Evolutionary conservation across 2,888 invertebrate species (phyloP).

Genomic region (Brachynemurus nebulosus): DNA sequence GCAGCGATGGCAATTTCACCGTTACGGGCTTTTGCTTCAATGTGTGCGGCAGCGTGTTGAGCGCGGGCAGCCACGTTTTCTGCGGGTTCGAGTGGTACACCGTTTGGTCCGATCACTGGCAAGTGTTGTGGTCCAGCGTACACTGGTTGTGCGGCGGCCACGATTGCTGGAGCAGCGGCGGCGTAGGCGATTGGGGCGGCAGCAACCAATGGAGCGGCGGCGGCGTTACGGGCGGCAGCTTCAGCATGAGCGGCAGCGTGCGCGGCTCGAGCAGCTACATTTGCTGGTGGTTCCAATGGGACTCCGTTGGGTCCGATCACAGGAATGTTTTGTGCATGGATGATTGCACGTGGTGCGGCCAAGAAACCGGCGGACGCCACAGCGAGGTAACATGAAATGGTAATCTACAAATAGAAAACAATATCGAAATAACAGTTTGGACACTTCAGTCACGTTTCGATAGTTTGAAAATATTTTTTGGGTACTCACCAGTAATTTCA

Average conservation of each 20-base stretch:
- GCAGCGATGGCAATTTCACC: slow-evolving; percentile 31
- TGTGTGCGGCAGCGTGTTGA: slow-evolving; percentile 1
- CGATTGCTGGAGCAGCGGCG: slow-evolving; percentile 13
- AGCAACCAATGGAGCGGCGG: slow-evolving; percentile 2
- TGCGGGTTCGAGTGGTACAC: slow-evolving; percentile 7
- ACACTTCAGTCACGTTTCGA: too few species aligned
- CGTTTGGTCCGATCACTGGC: slow-evolving; percentile 36
- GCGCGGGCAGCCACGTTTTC: slow-evolving; percentile 5
- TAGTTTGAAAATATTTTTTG: too few species aligned
- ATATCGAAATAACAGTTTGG: not conserved
- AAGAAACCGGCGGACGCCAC: slow-evolving; percentile 9
- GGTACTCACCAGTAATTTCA: too few species aligned
- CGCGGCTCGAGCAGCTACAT: slow-evolving; percentile 13
- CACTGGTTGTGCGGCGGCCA: slow-evolving; percentile 22
- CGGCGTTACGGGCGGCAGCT: not conserved
- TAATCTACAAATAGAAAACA: slow-evolving; percentile 3
- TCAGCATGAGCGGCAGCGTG: slow-evolving; percentile 13
- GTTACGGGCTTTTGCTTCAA: slow-evolving; percentile 9
- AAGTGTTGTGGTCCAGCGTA: slow-evolving; percentile 8
- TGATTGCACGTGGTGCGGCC: too few species aligned
- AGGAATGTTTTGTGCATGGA: too few species aligned
- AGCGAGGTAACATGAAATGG: slow-evolving; percentile 12
- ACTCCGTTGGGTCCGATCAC: slow-evolving; percentile 6
- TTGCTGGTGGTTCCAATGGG: slow-evolving; percentile 8
- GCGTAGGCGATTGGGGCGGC: too few species aligned